phyloP scores from a whole-genome alignment of 2,113 vertebrate genomes.

The Steatornis caripensis region DNA sequence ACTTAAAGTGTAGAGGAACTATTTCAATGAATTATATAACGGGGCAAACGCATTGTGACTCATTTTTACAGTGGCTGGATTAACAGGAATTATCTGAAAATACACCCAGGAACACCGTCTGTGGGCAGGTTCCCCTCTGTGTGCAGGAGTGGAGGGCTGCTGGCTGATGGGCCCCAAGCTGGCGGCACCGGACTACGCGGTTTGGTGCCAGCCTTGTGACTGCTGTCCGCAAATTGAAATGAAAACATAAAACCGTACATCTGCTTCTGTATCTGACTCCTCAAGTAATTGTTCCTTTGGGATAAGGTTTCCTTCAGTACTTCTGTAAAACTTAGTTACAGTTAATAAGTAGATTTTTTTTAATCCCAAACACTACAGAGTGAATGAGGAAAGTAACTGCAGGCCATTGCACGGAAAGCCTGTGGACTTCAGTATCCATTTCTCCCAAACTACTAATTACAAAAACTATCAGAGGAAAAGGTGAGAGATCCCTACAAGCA shows the following conservation, averaged over 20 bases:
- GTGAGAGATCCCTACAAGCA: not conserved
- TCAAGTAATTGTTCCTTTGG: not conserved
- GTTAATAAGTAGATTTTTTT: not conserved
- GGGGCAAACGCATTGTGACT: not conserved
- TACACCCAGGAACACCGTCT: not conserved
- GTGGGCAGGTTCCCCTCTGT: accelerated
- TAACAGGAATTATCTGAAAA: not conserved
- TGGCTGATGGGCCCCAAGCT: not conserved
- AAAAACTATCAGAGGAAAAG: not conserved
- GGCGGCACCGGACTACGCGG: not conserved
- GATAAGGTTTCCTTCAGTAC: not conserved
- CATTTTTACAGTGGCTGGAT: not conserved
- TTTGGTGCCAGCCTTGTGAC: not conserved
- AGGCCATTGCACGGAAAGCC: not conserved
- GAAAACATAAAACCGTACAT: not conserved
- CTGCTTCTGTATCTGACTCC: not conserved
- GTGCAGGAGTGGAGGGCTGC: not conserved
- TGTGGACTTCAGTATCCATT: not conserved
- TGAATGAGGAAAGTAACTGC: not conserved
- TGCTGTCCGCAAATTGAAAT: not conserved
- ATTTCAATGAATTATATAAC: not conserved
- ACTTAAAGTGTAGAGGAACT: not conserved
- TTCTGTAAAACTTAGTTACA: not conserved
- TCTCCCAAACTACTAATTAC: not conserved
- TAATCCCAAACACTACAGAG: not conserved